Base-by-base conservation (phyloP, 2,888 invertebrate species). In the Congeria kusceri region DNA sequence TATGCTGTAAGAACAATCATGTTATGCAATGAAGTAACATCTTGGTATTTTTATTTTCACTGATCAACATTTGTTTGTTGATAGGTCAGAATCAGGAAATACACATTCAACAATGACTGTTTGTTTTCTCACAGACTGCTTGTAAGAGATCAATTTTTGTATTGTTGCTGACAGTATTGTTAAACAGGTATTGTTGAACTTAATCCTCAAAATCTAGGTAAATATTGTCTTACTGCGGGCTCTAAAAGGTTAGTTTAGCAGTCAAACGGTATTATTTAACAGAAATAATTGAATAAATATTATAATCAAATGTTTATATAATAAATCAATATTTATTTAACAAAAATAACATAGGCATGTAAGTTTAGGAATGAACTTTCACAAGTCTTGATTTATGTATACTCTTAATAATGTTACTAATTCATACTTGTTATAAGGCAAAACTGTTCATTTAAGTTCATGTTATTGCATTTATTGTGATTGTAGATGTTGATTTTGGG, bases 201-300 rank as follows among this genome's bases (percentile, higher is more conserved):
- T 77, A 77, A 77, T 80, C 73, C 76, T 0, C 20, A 68, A 70
- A 77, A 80, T 76, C 80, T 76, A 62, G 25, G 73, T 73, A 65
- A 80, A 80, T 80, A 80, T 80, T 80, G 66, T 80, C 70, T 67
- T 70, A 73, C 47, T 63, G 28, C 15, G 57, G 58, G 70, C 62
- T 70, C 73, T 80, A 77, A 77, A 77, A 77, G 73, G 58, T 61
- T 44, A 57, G 76, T 80, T 80, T 80, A 76, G 63, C 80, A 80
- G 62, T 61, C 77, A 73, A 66, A 70, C 76, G 32, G 59, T 69
- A 80, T 57, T 73, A 66, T 66, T 73, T 58, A 56, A 66, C 65
- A 62, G 65, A 46, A 68, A 57, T 53, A 58, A 73, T 80, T 70
- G 57, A 62, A 58, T 70, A 80, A 80, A 77, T 73, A 63, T 66